These are phyloP conservation scores for Poecilia latipinna DNA, from an alignment of 2,113 vertebrate species.

Conservation along the genomic window DNA sequence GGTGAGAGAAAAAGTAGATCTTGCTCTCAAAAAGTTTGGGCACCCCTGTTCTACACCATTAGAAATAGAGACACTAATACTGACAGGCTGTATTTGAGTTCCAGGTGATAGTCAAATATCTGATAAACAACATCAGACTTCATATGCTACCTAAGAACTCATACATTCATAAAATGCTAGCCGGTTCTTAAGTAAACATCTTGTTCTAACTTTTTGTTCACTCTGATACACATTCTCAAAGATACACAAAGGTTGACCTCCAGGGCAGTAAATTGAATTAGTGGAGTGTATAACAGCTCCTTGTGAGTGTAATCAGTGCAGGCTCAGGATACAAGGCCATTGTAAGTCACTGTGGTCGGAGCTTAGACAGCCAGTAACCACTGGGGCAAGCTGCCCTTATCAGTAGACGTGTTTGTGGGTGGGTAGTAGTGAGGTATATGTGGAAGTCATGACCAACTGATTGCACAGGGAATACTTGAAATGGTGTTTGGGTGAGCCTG, in stretches of 20 bases:
- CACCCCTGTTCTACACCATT: neutral
- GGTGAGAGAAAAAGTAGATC: too few relatives aligned
- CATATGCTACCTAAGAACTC: neutral
- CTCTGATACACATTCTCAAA: conserved; percentile 32
- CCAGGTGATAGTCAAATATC: too few relatives aligned
- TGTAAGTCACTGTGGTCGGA: conserved; percentile 58
- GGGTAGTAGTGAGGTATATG: conserved; percentile 42
- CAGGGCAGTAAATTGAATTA: conserved; percentile 78
- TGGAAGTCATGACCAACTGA: conserved; percentile 61
- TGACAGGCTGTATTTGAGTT: neutral
- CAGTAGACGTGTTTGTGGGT: conserved; percentile 59
- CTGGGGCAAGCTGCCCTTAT: conserved; percentile 66
- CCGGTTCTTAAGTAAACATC: neutral
- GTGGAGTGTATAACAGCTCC: conserved; percentile 69
- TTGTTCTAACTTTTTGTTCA: conserved; percentile 9
- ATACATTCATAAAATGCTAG: neutral
- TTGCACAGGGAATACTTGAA: conserved; percentile 47
- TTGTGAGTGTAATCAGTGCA: conserved; percentile 76
- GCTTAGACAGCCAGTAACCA: conserved; percentile 50
- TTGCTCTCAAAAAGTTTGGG: too few relatives aligned
- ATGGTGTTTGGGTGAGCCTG: conserved; percentile 1
- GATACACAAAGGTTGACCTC: conserved; percentile 52
- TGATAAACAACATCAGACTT: neutral
- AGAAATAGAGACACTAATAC: neutral
- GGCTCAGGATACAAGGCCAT: conserved; percentile 66